These are phyloP conservation scores for Isaurus tuberculatus DNA, from an alignment of 92 coral and sea anemone species.

Conservation along the genomic window DNA sequence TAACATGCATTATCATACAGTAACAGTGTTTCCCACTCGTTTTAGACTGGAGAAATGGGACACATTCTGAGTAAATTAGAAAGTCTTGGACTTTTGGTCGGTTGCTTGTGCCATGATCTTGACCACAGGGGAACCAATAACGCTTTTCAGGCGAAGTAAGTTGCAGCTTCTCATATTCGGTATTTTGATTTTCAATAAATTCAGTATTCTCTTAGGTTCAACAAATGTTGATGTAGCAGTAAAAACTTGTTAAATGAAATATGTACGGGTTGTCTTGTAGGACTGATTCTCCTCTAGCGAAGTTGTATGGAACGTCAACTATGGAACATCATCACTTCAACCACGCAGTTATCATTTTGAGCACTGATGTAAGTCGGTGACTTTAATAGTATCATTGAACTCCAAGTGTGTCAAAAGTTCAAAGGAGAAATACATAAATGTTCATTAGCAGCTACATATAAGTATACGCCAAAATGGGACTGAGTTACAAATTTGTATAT, in stretches of 20 bases:
- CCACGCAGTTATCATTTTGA: slow-evolving; percentile 95
- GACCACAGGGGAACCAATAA: slow-evolving; percentile 99
- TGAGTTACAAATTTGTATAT: no score
- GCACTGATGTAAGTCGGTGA: slow-evolving; percentile 82
- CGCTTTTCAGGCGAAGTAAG: slow-evolving; percentile 97
- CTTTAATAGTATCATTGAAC: no score
- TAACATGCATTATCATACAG: neutral
- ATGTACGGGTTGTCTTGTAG: slow-evolving; percentile 38
- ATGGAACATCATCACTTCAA: slow-evolving; percentile 98
- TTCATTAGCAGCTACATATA: no score
- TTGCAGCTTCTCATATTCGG: neutral
- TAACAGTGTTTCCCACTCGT: neutral
- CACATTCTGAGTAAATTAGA: slow-evolving; percentile 81
- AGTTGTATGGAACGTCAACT: slow-evolving; percentile 94
- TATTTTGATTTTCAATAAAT: no score
- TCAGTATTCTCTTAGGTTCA: no score
- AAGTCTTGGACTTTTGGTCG: slow-evolving; percentile 93
- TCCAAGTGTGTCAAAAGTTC: no score
- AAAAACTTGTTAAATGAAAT: neutral
- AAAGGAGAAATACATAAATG: no score
- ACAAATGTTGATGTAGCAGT: neutral
- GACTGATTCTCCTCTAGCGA: slow-evolving; percentile 97
- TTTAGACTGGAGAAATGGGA: slow-evolving; percentile 88
- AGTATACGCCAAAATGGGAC: no score
- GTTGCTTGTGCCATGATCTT: slow-evolving; percentile 97